Base-by-base conservation (phyloP, 2,888 invertebrate species). In the Subacronicta megacephala region DNA sequence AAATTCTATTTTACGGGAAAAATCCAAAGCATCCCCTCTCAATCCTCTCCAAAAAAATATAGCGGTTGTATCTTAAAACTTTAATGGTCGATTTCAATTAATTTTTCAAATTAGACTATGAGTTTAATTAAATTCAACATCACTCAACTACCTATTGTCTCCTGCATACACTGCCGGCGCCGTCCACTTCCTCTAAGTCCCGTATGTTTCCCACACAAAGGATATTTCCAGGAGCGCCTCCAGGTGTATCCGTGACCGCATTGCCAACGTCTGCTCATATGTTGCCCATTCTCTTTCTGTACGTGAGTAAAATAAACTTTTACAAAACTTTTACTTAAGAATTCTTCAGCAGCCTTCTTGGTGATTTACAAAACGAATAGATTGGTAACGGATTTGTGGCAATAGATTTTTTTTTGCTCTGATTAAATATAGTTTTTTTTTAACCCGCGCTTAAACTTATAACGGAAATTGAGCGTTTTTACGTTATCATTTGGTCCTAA, bases 181-280 rank as follows among this genome's bases (percentile, higher is more conserved):
- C 2, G 7, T 1, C 26, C 26, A 10, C 44, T 18, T 17, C 47
- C 42, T 49, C 53, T 18, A 1, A 13, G 3, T 1, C 3, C 51
- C 60, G 77, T 85, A 67, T 81, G 69, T 86, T 80, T 74, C 33
- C 61, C 49, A 35, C 16, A 61, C 62, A 79, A 81, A 82, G 82
- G 81, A 85, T 87, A 84, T 87, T 83, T 87, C 82, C 83, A 85
- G 88, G 79, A 84, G 81, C 80, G 80, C 84, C 82, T 82, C 77
- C 79, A 80, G 84, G 78, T 78, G 78, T 84, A 87, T 88, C 85
- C 89, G 89, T 89, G 89, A 90, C 89, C 89, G 84, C 84, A 81
- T 85, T 89, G 87, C 88, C 78, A 89, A 90, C 83, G 77, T 80
- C 80, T 82, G 85, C 89, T 89, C 89, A 88, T 89, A 89, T 89